Conservation (phyloP, 1,140 invertebrate genomes). For the Cyclargus thomasi region DNA sequence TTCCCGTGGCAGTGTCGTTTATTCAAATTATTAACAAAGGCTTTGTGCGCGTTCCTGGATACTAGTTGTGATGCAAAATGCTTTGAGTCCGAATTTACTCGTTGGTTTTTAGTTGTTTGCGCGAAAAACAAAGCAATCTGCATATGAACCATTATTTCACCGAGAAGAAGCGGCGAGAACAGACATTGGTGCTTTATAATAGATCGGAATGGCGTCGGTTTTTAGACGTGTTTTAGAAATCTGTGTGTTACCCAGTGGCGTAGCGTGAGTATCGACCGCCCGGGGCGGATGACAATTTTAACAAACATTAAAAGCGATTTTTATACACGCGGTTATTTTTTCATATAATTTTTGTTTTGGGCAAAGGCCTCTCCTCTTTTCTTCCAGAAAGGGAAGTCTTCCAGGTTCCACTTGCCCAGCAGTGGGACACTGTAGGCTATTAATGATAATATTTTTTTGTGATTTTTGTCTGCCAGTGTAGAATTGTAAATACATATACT, state of each 20-base stretch:
- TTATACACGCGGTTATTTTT: too few relatives aligned
- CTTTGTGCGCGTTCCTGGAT: conserved; percentile 27
- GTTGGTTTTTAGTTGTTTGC: conserved; percentile 28
- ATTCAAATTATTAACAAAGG: conserved; percentile 31
- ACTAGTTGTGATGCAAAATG: conserved; percentile 30
- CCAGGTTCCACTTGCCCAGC: too few relatives aligned
- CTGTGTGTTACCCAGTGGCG: neutral
- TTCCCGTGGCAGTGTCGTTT: conserved; percentile 12
- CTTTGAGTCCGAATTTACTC: conserved; percentile 31
- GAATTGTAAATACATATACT: too few relatives aligned
- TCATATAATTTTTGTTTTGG: too few relatives aligned
- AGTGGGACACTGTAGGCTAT: too few relatives aligned
- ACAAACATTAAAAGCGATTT: too few relatives aligned
- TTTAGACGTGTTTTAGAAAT: neutral
- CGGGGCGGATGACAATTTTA: too few relatives aligned
- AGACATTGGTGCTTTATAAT: conserved; percentile 4
- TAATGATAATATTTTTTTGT: too few relatives aligned
- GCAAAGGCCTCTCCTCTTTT: too few relatives aligned
- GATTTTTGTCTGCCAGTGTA: too few relatives aligned
- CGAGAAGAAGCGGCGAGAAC: conserved; percentile 23
- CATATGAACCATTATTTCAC: conserved; percentile 30
- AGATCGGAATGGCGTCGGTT: neutral
- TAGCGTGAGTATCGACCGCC: too few relatives aligned
- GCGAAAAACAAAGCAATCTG: conserved; percentile 32
- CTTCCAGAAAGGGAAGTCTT: too few relatives aligned